Percentiles rank a stretch among this genome's conserved stretches.
Conservation (phyloP, 2,888 invertebrate species). For the Malthinus flaveolus region DNA sequence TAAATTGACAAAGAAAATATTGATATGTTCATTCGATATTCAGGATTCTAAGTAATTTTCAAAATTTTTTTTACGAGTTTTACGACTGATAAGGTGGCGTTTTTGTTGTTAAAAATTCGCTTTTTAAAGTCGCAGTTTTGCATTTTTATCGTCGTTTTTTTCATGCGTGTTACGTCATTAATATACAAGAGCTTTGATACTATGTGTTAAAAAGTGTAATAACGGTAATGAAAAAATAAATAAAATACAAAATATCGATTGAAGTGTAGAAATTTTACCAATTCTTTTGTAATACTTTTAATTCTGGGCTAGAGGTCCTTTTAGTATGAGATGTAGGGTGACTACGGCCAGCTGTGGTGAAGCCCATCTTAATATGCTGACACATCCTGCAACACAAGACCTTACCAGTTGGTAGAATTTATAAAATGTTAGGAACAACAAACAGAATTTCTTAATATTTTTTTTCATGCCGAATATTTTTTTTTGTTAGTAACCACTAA, state of each 20-base stretch:
- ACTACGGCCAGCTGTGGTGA: constrained; percentile 50
- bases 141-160: constrained; percentile 24
- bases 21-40: constrained; percentile 31
- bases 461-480: constrained; percentile 24
- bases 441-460: constrained; percentile 12
- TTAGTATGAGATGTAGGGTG: constrained; percentile 51
- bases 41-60: constrained; percentile 21
- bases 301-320: constrained; percentile 47
- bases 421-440: constrained; percentile 6
- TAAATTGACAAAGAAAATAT: constrained; percentile 14
- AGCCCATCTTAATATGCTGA: constrained; percentile 51
- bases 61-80: constrained; percentile 19
- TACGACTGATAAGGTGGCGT: constrained; percentile 11
- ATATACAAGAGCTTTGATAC: constrained; percentile 21
- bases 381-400: constrained; percentile 51
- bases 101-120: constrained; percentile 22
- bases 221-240: background rate
- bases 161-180: constrained; percentile 33
- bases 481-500: constrained; percentile 32
- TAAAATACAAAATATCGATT: constrained; percentile 16
- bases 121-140: constrained; percentile 10
- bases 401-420: constrained; percentile 5
- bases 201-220: constrained; percentile 9
- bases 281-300: constrained; percentile 35
- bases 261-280: constrained; percentile 30